Conservation (phyloP, 2,113 vertebrate species). For the Pseudorasbora parva region DNA sequence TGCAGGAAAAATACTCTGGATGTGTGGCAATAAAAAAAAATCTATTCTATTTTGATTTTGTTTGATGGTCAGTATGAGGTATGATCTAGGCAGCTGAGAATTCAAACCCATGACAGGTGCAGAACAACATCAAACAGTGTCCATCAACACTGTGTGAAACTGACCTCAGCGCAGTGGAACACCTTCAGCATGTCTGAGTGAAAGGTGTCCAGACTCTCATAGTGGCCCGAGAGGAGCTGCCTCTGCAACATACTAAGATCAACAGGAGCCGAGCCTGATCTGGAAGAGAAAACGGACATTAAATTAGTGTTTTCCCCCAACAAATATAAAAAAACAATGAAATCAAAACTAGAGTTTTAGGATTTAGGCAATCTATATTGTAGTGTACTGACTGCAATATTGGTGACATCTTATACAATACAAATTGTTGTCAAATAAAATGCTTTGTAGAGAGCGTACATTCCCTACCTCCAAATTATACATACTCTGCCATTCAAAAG, state of each 20-base stretch:
- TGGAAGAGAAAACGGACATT: slow-evolving; percentile 23
- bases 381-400: not conserved
- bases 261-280: slow-evolving; percentile 64
- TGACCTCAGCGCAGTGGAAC: slow-evolving; percentile 96
- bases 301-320: not conserved
- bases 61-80: slow-evolving; percentile 14
- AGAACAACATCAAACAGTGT: slow-evolving; percentile 21
- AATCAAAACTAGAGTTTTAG: not conserved
- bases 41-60: not conserved
- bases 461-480: not conserved
- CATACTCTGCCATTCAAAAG: not conserved
- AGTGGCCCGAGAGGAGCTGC: slow-evolving; percentile 92
- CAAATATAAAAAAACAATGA: not conserved
- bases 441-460: not conserved
- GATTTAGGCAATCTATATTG: not conserved
- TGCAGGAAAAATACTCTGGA: slow-evolving; percentile 4
- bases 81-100: not conserved
- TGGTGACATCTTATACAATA: not conserved
- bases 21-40: not conserved
- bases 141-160: slow-evolving; percentile 50
- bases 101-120: not conserved
- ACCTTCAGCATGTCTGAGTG: slow-evolving; percentile 98
- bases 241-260: slow-evolving; percentile 92
- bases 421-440: not conserved
- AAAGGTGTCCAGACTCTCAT: slow-evolving; percentile 94